Base-by-base conservation (phyloP, 2,113 vertebrate species). In the Salminus brasiliensis region DNA sequence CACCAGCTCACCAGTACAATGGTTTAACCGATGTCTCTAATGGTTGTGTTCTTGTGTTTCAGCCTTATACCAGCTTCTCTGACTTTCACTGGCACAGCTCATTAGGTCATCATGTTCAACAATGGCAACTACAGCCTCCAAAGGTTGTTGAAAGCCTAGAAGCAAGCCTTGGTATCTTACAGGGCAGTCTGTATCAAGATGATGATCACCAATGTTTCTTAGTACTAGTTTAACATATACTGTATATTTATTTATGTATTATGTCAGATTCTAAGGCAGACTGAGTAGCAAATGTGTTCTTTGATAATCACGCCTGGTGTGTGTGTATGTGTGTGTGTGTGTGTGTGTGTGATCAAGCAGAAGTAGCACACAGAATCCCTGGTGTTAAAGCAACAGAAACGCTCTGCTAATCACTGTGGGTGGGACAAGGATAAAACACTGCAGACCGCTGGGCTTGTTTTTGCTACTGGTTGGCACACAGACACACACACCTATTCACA, bases 351-450 rank as follows among this genome's bases (percentile, higher is more conserved):
- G 32, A 39, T n/a, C 60, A 63, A 32, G 60, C 30, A 32, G 60
- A 87, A 89, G 90, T 84, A 85, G 79, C 83, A 67, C 15, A 39
- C 81, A 89, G 85, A 80, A 84, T 85, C 87, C 81, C 90, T 87
- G 81, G 83, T 45, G 55, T 83, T 78, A 67, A 65, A 75, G 87
- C 88, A 88, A 87, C 80, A 85, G 84, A 78, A 69, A 86, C 89
- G 89, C 65, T 67, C 89, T 79, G 90, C 78, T 25, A 75, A 72
- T 81, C 88, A 87, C 90, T 86, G 91, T 92, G 92, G 92, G 91
- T 93, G 92, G 92, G 81, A 70, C 55, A 43, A 75, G 89, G 88
- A 90, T 91, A 90, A 92, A 93, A 88, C 88, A 84, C 71, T 13
- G 77, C 75, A 83, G 77, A 72, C 83, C 85, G 39, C 2, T 74